Conservation (phyloP, 2,113 vertebrate genomes). For the Tamias sibiricus region DNA sequence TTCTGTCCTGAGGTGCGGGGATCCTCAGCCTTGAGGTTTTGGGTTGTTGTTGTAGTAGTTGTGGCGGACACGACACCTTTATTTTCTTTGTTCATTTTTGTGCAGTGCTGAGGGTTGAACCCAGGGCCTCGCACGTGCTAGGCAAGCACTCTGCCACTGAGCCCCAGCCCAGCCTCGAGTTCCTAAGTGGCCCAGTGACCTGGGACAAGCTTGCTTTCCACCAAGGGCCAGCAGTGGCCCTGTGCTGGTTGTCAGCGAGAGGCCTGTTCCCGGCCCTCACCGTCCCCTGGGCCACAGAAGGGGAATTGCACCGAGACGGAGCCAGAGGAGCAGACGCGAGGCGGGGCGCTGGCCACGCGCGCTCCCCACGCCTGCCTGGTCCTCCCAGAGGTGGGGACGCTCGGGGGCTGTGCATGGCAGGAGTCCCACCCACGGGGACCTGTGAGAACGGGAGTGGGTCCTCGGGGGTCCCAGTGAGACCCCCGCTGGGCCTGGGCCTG, state of each 20-base stretch:
- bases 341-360: background rate
- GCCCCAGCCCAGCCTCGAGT: too few species aligned
- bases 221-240: fast-evolving
- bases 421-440: fast-evolving
- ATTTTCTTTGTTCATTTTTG: too few species aligned
- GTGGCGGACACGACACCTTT: too few species aligned
- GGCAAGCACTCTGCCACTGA: too few species aligned
- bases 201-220: background rate
- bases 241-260: background rate
- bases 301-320: background rate
- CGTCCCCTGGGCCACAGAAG: background rate
- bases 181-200: background rate
- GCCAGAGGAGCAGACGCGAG: too few species aligned
- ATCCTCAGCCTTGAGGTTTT: too few species aligned
- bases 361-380: background rate
- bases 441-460: background rate
- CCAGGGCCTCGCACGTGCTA: too few species aligned
- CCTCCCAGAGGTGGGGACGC: background rate
- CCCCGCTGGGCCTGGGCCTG: background rate
- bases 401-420: background rate
- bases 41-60: too few species aligned
- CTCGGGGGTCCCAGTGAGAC: background rate
- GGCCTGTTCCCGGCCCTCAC: background rate
- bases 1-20: background rate
- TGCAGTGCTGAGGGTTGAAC: too few species aligned